These are phyloP conservation scores for Mythimna vitellina DNA, from an alignment of 2,888 invertebrate species.

Conservation along the genomic window DNA sequence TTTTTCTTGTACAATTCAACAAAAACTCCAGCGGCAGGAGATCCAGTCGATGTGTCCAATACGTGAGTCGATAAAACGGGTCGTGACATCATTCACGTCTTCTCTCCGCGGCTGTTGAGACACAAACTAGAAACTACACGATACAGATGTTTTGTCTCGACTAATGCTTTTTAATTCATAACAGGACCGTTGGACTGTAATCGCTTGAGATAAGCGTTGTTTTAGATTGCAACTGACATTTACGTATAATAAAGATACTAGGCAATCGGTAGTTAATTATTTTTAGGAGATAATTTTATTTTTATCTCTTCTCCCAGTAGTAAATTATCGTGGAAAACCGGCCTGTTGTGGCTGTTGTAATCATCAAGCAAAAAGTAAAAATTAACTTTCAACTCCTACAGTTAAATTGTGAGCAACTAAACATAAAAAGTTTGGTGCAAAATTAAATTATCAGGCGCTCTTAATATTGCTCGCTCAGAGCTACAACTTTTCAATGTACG, in stretches of 20 bases:
- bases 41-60: slow-evolving; percentile 93
- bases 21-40: slow-evolving; percentile 92
- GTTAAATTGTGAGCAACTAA: background rate
- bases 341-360: background rate
- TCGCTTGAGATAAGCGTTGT: slow-evolving; percentile 42
- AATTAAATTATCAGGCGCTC: background rate
- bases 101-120: slow-evolving; percentile 18
- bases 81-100: slow-evolving; percentile 79
- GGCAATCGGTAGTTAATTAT: slow-evolving; percentile 19
- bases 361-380: background rate
- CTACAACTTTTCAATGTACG: background rate
- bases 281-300: slow-evolving; percentile 14
- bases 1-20: slow-evolving; percentile 93
- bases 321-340: background rate
- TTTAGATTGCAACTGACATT: slow-evolving; percentile 39
- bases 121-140: slow-evolving; percentile 22
- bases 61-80: slow-evolving; percentile 94
- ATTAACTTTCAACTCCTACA: background rate
- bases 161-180: slow-evolving; percentile 22
- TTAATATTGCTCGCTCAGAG: background rate
- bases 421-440: background rate
- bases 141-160: slow-evolving; percentile 45
- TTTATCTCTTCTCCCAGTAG: background rate
- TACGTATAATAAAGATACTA: slow-evolving; percentile 17
- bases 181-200: slow-evolving; percentile 41